Evolutionary conservation across 2,797 vertebrate species (phyloP), one percentile per base, ranked within the genome.

Genomic region (Clarias laeviceps): DNA sequence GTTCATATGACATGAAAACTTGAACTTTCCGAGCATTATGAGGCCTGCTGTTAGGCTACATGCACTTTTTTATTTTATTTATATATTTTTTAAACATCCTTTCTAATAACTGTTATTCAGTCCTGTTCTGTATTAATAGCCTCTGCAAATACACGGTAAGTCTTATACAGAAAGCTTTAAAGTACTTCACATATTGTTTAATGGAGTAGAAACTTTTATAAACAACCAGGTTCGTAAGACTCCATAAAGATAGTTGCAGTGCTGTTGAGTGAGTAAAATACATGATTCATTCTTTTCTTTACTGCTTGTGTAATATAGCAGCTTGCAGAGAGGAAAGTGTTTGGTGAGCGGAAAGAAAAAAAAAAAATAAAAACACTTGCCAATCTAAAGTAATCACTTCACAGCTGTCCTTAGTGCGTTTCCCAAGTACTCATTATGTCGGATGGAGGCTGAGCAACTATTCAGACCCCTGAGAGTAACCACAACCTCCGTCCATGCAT

Each of bases 301-400:
- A 57, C 72, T 50, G 72, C 80, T 68, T 56, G 24, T 82, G 72
- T 85, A 74, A 81, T 69, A 72, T 65, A 32, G 61, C 69, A 88
- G 85, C 59, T 73, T 59, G 34, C 5, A 64, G 66, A 84, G 24
- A 80, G 85, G 20, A 73, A 77, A 59, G 61, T 70, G 84, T 68
- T 73, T 66, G 62, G 32, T 45, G 80, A n/a, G 61, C 54, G 6
- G 24, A 50, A 45, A 11, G 0, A 50, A 50, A 50, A 40, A 40
- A 12, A 50, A 50, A 50, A 27, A 40, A 12, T 12, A 50, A 50
- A 27, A 57, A 72, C 34, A 82, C 85, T 83, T 74, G 62, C 54
- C 24, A 82, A 83, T 88, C 80, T 76, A 77, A 87, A 85, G 74
- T 76, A 88, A 88, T 87, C 82, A 85, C 82, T 87, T 76, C 56